These are phyloP conservation scores for Paratilapia polleni DNA, from an alignment of 2,113 vertebrate species.

Conservation along the genomic window DNA sequence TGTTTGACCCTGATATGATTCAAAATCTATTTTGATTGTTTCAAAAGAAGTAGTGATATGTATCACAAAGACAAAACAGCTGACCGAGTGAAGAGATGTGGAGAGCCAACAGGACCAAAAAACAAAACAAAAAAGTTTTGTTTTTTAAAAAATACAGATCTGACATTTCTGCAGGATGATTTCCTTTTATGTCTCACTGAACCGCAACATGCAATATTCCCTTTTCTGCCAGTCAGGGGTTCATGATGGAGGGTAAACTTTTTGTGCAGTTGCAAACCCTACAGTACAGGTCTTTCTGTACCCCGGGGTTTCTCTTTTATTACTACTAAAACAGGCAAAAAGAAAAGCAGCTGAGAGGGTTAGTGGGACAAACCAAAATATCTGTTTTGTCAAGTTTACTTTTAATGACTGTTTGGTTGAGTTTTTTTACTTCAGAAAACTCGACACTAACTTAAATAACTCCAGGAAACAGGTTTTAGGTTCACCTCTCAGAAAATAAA, in stretches of 20 bases:
- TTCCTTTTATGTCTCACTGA: not conserved
- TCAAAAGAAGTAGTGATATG: no score
- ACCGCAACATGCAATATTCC: conserved; percentile 69
- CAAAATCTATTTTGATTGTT: no score
- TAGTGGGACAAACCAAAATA: conserved; percentile 53
- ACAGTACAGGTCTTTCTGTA: not conserved
- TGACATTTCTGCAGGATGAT: conserved; percentile 9
- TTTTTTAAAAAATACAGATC: not conserved
- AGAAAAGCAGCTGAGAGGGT: not conserved
- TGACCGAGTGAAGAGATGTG: no score
- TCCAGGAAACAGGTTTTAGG: conserved; percentile 48
- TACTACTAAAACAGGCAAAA: not conserved
- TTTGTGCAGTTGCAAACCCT: conserved; percentile 37
- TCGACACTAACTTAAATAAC: conserved; percentile 15
- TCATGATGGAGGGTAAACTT: conserved; percentile 45
- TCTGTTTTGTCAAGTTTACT: conserved; percentile 48
- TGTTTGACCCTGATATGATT: no score
- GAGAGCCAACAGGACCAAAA: no score
- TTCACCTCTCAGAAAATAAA: conserved; percentile 34
- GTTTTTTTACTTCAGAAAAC: conserved; percentile 47
- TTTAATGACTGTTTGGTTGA: conserved; percentile 61
- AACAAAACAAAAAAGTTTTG: not conserved
- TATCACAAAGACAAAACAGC: no score
- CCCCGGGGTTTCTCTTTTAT: not conserved
- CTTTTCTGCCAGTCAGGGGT: conserved; percentile 37